Percentiles rank a stretch among this genome's conserved stretches.
phyloP scores from a whole-genome alignment of 2,888 invertebrate species.

The Archips crataeganus region DNA sequence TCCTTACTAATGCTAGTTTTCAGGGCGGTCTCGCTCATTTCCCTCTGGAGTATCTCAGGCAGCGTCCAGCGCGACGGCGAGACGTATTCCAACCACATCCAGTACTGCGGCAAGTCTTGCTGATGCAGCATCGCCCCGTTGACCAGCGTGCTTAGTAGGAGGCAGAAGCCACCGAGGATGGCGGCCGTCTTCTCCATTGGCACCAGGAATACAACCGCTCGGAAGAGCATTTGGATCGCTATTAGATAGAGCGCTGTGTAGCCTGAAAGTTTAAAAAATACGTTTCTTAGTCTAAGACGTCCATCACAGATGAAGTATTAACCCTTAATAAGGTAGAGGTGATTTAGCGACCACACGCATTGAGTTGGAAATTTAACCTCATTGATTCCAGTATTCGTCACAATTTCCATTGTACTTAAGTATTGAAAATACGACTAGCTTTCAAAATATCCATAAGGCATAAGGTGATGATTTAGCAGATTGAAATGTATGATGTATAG shows the following conservation, averaged over 20 bases:
- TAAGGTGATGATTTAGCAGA: no score
- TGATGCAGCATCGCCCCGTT: constrained; percentile 90
- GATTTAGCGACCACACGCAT: no score
- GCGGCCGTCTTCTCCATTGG: constrained; percentile 88
- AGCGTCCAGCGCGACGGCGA: constrained; percentile 91
- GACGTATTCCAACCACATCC: constrained; percentile 88
- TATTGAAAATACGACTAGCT: no score
- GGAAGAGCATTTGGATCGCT: constrained; percentile 88
- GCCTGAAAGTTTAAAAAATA: constrained; percentile 74
- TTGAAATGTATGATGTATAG: no score
- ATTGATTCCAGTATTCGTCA: no score
- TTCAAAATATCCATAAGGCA: no score
- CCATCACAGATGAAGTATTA: no score
- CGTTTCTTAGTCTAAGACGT: no score
- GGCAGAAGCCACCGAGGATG: constrained; percentile 85
- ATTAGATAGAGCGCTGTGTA: constrained; percentile 90
- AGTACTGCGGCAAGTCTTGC: constrained; percentile 88
- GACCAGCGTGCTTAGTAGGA: constrained; percentile 87
- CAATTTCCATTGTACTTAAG: no score
- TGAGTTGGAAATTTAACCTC: no score
- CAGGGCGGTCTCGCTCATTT: constrained; percentile 88
- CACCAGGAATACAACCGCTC: constrained; percentile 88
- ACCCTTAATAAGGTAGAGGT: no score
- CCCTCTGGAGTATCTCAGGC: constrained; percentile 88
- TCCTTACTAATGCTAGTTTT: constrained; percentile 80